Base-by-base conservation (phyloP, 2,888 invertebrate species). In the Glyphotaelius pellucidus region DNA sequence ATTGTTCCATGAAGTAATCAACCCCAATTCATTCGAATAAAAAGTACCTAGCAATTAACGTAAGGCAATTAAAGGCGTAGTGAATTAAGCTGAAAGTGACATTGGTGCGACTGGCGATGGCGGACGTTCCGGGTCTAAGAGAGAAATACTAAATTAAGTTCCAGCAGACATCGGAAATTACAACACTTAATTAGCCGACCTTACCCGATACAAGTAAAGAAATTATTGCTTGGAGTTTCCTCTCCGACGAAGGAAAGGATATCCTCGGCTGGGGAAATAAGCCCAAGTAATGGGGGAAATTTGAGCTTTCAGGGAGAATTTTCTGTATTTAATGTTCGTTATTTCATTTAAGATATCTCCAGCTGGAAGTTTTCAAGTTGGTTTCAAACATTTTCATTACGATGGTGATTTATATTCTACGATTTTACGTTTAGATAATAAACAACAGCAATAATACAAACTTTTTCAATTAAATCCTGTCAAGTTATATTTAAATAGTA, bases 161-260 rank as follows among this genome's bases (percentile, higher is more conserved):
- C 80, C 89, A 80, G 89, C 80, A 90, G 80, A 80, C 80, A 90
- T 90, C 89, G 89, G 89, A 90, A 90, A 90, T 90, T 90, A 80
- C 89, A 35, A 42, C 89, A 90, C 89, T 90, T 90, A 90, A 90
- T 90, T 90, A 90, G 80, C 38, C 80, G 83, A 35, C 83, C 83
- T 32, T 38, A 35, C 35, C 83, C 83, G 83, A 83, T 83, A 83
- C 83, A 83, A 83, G 83, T 83, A 83, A 83, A 83, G 83, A 35
- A 83, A 83, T 83, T 83, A 83, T 32, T 83, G 19, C 83, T 25
- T 38, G 14, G 35, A 35, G 83, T 83, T 83, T 83, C 83, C 35
- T 31, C 83, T 25, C 83, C 31, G 35, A 15, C 35, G 83, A 83
- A 83, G 32, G 83, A 32, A 38, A 32, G 35, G 83, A 25, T 81